Conservation (phyloP, 1,140 invertebrate species). For the Epicauta chinensis region DNA sequence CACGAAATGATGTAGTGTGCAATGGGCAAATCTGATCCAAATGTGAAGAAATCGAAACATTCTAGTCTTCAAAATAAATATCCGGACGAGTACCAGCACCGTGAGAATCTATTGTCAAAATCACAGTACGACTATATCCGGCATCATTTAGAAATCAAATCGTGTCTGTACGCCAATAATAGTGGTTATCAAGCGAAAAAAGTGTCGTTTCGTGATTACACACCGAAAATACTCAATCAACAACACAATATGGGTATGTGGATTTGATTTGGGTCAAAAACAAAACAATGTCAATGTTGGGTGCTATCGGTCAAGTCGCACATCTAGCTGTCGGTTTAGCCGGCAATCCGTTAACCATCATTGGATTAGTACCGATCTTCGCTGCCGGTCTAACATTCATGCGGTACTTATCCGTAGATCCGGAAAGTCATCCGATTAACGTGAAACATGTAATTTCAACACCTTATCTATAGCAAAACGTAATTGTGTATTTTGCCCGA, state of each 20-base stretch:
- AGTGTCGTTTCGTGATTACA: conserved; percentile 58
- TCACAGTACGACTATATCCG: conserved; percentile 45
- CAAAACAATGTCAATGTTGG: conserved; percentile 27
- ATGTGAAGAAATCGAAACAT: conserved; percentile 26
- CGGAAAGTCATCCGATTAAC: conserved; percentile 69
- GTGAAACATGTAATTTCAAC: conserved; percentile 55
- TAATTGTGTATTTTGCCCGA: neutral
- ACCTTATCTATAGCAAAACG: too few species aligned
- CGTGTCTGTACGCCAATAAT: conserved; percentile 48
- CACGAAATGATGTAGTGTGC: conserved; percentile 9
- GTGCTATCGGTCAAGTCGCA: conserved; percentile 27
- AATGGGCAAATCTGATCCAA: conserved; percentile 32
- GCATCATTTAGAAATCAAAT: conserved; percentile 55
- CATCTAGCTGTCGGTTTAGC: conserved; percentile 28
- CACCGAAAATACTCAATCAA: conserved; percentile 55
- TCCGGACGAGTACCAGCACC: too few species aligned
- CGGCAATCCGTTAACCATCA: conserved; percentile 51
- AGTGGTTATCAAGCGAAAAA: conserved; percentile 26
- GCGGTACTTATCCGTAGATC: conserved; percentile 73
- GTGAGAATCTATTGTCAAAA: too few species aligned
- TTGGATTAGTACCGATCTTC: conserved; percentile 70
- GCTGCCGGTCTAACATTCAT: conserved; percentile 73
- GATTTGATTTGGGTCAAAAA: conserved; percentile 26
- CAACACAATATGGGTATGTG: conserved; percentile 41
- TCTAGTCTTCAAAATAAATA: neutral